Base-by-base conservation (phyloP, 2,888 invertebrate genomes). In the Caenorhabditis sinica region DNA sequence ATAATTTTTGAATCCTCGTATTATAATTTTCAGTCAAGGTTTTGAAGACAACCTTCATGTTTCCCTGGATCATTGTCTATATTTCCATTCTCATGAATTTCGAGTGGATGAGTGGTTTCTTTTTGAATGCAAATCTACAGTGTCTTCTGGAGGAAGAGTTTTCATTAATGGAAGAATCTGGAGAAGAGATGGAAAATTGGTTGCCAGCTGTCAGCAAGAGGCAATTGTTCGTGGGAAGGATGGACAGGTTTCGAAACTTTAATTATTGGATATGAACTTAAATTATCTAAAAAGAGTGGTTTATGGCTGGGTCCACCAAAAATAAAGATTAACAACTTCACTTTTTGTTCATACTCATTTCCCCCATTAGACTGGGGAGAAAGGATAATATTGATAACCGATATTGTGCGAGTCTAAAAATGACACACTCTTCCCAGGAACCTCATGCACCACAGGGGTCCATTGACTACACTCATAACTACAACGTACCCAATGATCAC, bases 71-170 rank as follows among this genome's bases (percentile, higher is more conserved):
- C 91, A 92, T 66, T 87, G 76, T 20, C 86, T 92, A 13, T 89
- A 87, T 80, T 90, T 92, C 58, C 92, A 92, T 81, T 49, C 72
- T 9, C 71, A 73, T 4, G 80, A 90, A 13, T 76, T 89, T 30
- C 79, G 83, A 43, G 89, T 89, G 0, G 91, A 92, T 65, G 89
- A 92, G 28, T 92, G 91, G 91, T 72, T 92, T 30, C 84, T 92
- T 1, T 91, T 89, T 30, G 91, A 40, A 11, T 83, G 85, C 25
- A 73, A 71, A 20, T 89, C 89, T 11, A 83, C 87, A 20, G 58
- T 76, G 13, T 76, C 75, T 13, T 30, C 69, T n/a, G 87, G 85
- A 25, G 87, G 88, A 40, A 87, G 91, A 15, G 88, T 88, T 43
- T 88, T 91, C 25, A 76, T 88, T 5, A 63, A 85, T 15, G 91